Evolutionary conservation across 1,140 invertebrate genomes (phyloP).

Genomic region (Melanaphis sacchari): DNA sequence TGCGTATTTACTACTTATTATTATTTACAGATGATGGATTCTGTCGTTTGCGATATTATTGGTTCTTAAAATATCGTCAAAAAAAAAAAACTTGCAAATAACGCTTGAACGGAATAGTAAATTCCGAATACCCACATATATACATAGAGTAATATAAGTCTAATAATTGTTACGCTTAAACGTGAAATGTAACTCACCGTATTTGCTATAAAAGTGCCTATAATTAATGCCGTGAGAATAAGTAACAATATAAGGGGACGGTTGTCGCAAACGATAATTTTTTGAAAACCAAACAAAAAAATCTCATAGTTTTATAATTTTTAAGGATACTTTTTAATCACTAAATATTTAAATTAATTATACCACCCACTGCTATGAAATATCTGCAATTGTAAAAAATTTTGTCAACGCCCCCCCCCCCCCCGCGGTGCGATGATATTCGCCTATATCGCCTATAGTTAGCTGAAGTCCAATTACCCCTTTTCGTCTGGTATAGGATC

Average conservation of each 20-base stretch:
- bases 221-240: background rate
- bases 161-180: background rate
- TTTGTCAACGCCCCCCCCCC: too few relatives aligned
- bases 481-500: too few relatives aligned
- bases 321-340: background rate
- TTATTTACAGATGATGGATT: background rate
- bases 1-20: conserved; percentile 5
- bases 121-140: background rate
- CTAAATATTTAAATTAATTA: background rate
- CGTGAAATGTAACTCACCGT: background rate
- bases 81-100: background rate
- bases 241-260: too few relatives aligned
- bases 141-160: too few relatives aligned
- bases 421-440: too few relatives aligned
- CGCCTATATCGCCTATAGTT: too few relatives aligned
- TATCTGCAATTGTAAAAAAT: too few relatives aligned
- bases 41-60: background rate
- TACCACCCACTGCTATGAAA: too few relatives aligned
- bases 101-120: background rate
- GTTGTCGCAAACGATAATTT: background rate
- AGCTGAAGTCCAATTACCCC: too few relatives aligned
- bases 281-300: background rate
- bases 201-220: background rate
- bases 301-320: background rate
- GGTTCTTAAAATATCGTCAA: background rate